Conservation (phyloP, 30 jellyfish, hydroid and myxozoan genomes). For the Chironex yamaguchii region DNA sequence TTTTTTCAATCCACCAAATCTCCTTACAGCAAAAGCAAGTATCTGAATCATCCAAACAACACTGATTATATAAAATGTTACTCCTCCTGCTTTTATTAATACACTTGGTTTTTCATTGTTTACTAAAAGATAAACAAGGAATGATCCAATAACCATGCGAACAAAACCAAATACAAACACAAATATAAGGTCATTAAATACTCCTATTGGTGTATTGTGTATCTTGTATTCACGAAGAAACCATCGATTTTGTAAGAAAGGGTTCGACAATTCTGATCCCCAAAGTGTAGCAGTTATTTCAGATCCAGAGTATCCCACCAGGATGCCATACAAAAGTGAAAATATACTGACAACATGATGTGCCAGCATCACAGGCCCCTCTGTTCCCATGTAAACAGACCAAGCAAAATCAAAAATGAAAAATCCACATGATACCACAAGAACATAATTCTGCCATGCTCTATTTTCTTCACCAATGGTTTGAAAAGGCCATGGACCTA, state of each 20-base stretch:
- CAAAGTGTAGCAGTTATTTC: slow-evolving; percentile 83
- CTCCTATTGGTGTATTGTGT: slow-evolving; percentile 71
- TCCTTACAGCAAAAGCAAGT: too few relatives aligned
- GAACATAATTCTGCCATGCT: slow-evolving; percentile 41
- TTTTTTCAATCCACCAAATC: too few relatives aligned
- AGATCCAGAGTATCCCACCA: slow-evolving; percentile 80
- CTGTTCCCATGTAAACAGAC: slow-evolving; percentile 90
- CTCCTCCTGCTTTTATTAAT: slow-evolving; percentile 78
- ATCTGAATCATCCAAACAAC: slow-evolving; percentile 82
- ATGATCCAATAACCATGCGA: slow-evolving; percentile 82
- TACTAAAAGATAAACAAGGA: slow-evolving; percentile 49
- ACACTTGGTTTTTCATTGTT: slow-evolving; percentile 57
- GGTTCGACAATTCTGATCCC: slow-evolving; percentile 95
- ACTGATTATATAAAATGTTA: slow-evolving; percentile 68
- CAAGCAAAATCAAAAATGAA: slow-evolving; percentile 85
- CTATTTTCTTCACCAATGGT: slow-evolving; percentile 80
- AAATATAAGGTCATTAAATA: slow-evolving; percentile 74
- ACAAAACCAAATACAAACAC: slow-evolving; percentile 59
- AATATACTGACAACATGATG: slow-evolving; percentile 88
- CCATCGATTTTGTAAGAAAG: slow-evolving; percentile 92
- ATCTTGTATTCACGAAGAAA: slow-evolving; percentile 66
- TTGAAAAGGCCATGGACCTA: slow-evolving; percentile 81
- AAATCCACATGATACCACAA: slow-evolving; percentile 75
- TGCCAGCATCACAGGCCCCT: slow-evolving; percentile 76
- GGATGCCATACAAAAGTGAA: slow-evolving; percentile 75